A percentile compares a stretch with the other conserved stretches of the same genome.
phyloP scores from a whole-genome alignment of 2,113 vertebrate genomes.

The Phyllopteryx taeniolatus region DNA sequence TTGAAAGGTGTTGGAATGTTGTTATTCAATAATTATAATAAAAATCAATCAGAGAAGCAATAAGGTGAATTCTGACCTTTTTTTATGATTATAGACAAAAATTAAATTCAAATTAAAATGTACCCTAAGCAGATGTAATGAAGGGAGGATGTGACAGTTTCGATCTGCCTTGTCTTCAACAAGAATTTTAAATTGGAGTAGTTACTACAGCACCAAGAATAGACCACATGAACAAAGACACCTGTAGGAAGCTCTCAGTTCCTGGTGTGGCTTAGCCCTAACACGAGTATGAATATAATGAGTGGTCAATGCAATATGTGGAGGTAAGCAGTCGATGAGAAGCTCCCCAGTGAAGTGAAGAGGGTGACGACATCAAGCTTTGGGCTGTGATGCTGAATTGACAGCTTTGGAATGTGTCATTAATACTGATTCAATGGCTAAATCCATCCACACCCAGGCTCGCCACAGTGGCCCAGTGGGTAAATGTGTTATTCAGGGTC shows the following conservation, averaged over 20 bases:
- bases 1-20: no score
- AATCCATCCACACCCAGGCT: slow-evolving; percentile 30
- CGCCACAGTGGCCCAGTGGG: slow-evolving; percentile 35
- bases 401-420: slow-evolving; percentile 54
- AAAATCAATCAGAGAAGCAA: no score
- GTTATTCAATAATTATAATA: no score
- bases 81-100: no score
- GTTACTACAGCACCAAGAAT: neutral
- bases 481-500: slow-evolving; percentile 50
- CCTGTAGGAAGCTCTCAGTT: neutral
- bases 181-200: neutral
- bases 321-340: slow-evolving; percentile 14
- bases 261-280: neutral
- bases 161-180: neutral
- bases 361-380: slow-evolving; percentile 28
- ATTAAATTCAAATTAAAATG: no score
- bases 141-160: neutral
- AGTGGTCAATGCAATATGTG: neutral
- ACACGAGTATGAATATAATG: neutral
- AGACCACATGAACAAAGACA: neutral
- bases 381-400: slow-evolving; percentile 33
- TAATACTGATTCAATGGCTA: slow-evolving; percentile 49
- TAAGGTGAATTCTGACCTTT: no score
- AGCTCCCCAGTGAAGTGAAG: slow-evolving; percentile 15
- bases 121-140: neutral